Percentiles rank a stretch among this genome's conserved stretches.
Evolutionary conservation across 1,140 invertebrate genomes (phyloP).

Genomic region (Hylaeus volcanicus): DNA sequence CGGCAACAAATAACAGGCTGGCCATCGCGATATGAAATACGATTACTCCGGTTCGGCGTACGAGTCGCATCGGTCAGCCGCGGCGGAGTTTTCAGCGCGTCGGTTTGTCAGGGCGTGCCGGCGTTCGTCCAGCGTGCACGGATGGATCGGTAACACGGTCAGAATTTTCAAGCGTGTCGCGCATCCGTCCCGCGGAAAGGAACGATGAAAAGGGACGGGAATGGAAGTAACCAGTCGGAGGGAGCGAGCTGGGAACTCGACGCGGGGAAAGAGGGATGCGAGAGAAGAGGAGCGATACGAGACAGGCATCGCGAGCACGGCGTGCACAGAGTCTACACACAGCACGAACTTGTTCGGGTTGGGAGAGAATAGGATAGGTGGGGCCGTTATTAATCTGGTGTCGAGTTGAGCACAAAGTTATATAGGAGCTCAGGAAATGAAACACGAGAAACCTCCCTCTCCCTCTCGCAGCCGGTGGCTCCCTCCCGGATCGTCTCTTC

Average conservation of each 20-base stretch:
- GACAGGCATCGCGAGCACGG: slow-evolving; percentile 57
- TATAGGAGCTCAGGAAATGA: slow-evolving; percentile 82
- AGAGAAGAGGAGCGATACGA: slow-evolving; percentile 52
- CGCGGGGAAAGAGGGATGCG: slow-evolving; percentile 30
- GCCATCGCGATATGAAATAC: slow-evolving; percentile 65
- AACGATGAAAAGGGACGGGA: slow-evolving; percentile 50
- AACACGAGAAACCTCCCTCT: slow-evolving; percentile 79
- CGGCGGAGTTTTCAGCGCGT: slow-evolving; percentile 63
- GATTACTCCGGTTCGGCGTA: slow-evolving; percentile 65
- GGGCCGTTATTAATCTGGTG: slow-evolving; percentile 81
- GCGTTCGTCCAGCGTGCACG: slow-evolving; percentile 34
- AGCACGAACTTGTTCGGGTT: slow-evolving; percentile 75
- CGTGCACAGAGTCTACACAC: slow-evolving; percentile 68
- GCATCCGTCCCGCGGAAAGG: slow-evolving; percentile 58
- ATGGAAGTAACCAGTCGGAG: slow-evolving; percentile 53
- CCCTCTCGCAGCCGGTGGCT: slow-evolving; percentile 44
- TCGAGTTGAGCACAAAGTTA: slow-evolving; percentile 82
- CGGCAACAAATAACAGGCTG: slow-evolving; percentile 58
- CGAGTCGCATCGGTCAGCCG: slow-evolving; percentile 63
- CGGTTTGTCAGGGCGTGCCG: slow-evolving; percentile 58
- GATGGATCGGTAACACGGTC: slow-evolving; percentile 67
- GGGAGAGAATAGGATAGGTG: slow-evolving; percentile 78
- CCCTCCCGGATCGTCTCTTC: slow-evolving; percentile 62
- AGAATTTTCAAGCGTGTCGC: slow-evolving; percentile 72
- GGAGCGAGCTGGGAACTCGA: not conserved